Conservation (phyloP, 2,888 invertebrate genomes). For the Cosmia pyralina region DNA sequence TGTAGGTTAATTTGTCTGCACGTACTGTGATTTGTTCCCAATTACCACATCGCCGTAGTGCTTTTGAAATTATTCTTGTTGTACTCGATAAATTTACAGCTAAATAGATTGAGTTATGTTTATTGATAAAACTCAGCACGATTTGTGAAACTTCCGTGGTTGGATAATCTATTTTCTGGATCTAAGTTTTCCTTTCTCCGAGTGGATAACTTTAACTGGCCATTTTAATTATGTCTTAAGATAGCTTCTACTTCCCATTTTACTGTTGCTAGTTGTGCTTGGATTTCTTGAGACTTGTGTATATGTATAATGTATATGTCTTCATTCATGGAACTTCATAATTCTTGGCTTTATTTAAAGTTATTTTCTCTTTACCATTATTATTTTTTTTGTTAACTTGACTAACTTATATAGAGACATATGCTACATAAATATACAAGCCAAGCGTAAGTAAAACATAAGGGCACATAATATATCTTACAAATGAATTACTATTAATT, state of each 20-base stretch:
- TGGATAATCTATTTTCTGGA: slow-evolving; percentile 69
- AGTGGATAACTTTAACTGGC: slow-evolving; percentile 58
- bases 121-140: slow-evolving; percentile 68
- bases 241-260: slow-evolving; percentile 31
- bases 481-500: slow-evolving; percentile 18
- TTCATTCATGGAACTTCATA: background rate
- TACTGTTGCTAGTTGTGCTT: background rate
- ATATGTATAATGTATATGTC: background rate
- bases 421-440: background rate
- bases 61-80: slow-evolving; percentile 67
- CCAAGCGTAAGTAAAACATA: background rate
- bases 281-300: background rate
- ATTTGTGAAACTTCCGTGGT: slow-evolving; percentile 69
- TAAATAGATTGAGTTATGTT: slow-evolving; percentile 69
- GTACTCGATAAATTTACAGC: slow-evolving; percentile 61
- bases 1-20: slow-evolving; percentile 70
- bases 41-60: slow-evolving; percentile 65
- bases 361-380: background rate
- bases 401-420: background rate
- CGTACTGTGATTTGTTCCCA: slow-evolving; percentile 64
- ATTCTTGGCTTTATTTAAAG: background rate
- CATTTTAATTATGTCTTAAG: slow-evolving; percentile 64
- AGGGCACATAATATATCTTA: slow-evolving; percentile 7
- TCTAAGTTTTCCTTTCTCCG: slow-evolving; percentile 69
- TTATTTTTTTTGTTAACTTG: background rate